phyloP scores from a whole-genome alignment of 2,113 vertebrate species.

The Lagopus leucura region DNA sequence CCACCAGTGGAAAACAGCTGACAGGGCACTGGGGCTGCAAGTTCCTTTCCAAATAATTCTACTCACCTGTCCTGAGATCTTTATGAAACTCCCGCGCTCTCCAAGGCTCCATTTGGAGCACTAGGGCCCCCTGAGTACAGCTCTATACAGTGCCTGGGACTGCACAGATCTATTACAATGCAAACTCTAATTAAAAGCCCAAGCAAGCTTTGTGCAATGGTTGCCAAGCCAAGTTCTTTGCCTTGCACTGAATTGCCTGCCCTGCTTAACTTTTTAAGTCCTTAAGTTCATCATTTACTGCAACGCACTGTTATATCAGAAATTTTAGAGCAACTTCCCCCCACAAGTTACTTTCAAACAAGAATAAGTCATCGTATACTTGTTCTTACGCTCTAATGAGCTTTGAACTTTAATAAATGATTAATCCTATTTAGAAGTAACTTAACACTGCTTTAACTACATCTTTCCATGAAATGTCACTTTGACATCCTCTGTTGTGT shows the following conservation, averaged over 20 bases:
- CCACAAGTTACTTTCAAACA: neutral
- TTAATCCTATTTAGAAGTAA: slow-evolving; percentile 48
- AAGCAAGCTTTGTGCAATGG: neutral
- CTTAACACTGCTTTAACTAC: slow-evolving; percentile 34
- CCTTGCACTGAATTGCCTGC: neutral
- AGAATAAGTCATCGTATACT: slow-evolving; percentile 1
- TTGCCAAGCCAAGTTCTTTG: slow-evolving; percentile 27
- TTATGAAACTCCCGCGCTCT: neutral
- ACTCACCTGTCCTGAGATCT: neutral
- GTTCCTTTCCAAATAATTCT: neutral
- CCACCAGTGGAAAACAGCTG: neutral
- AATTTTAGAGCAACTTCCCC: neutral
- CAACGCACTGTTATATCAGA: neutral
- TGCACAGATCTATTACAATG: neutral
- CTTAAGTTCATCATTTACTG: neutral
- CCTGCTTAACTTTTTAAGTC: neutral
- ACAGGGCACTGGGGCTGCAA: neutral
- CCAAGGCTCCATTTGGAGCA: neutral
- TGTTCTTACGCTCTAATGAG: neutral
- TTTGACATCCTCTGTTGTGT: slow-evolving; percentile 54
- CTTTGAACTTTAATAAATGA: slow-evolving; percentile 55
- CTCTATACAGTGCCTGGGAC: neutral
- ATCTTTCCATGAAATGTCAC: slow-evolving; percentile 22
- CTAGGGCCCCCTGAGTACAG: neutral
- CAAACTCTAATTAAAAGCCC: slow-evolving; percentile 45